Base-by-base conservation (phyloP, 2,113 vertebrate species). In the Australoheros scitulus region DNA sequence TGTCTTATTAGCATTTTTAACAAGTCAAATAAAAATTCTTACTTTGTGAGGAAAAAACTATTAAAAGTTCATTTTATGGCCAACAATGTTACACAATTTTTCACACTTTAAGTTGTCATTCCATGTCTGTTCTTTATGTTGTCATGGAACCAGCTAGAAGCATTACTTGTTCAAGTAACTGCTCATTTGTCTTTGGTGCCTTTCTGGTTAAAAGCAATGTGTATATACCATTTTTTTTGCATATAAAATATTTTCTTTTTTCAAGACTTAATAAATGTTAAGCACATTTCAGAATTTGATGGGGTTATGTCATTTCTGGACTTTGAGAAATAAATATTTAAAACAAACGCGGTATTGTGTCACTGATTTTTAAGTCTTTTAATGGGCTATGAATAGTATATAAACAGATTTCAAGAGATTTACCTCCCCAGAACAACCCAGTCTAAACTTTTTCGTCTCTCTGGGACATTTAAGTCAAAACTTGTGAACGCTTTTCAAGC, bases 1-100 rank as follows among this genome's bases (percentile, higher is more conserved):
- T 95, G 95, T 96, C 94, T 94, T 94, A 95, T 91, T 91, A 86
- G 88, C 79, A 68, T 93, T 95, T 34, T 92, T 94, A 93, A 92
- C 83, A 83, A 86, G 90, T 92, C 36, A 91, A 93, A 93, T 93
- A 91, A 95, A 92, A 88, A 92, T 87, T 82, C 76, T 89, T 75
- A 81, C 65, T 80, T 84, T 58, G 17, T 75, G 57, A 87, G 65
- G 88, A 70, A 87, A 85, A 86, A 70, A 86, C 84, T 84, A 85
- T 20, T 65, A 52, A 60, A 85, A 43, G 47, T 79, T 87, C 79
- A 76, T 61, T 63, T 75, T 78, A 77, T 77, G 64, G 36, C 75
- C 85, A 22, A 72, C 61, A 41, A 72, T 77, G 41, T 91, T 88
- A 70, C 76, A 29, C 32, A 6, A 1, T 34, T 34, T 34, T 87